These are phyloP conservation scores for Cryptus viduatorius DNA, from an alignment of 2,888 invertebrate species.

Conservation along the genomic window DNA sequence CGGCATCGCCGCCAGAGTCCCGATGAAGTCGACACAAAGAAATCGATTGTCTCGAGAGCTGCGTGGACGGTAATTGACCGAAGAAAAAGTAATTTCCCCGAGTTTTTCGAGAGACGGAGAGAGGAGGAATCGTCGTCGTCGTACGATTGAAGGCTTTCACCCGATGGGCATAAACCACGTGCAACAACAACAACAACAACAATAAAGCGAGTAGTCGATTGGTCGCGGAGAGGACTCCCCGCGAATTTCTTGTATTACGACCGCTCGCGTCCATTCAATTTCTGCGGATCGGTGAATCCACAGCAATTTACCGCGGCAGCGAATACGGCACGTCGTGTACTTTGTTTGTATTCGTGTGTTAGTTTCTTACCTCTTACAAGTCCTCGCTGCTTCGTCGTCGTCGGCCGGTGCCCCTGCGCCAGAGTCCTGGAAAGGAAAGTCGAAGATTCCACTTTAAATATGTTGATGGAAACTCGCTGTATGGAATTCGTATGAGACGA, in stretches of 20 bases:
- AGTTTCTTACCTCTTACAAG: constrained; percentile 85
- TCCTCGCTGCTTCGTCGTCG: constrained; percentile 86
- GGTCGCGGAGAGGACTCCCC: neutral
- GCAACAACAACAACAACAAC: constrained; percentile 22
- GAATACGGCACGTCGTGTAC: neutral
- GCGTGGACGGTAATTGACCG: constrained; percentile 38
- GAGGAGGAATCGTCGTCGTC: constrained; percentile 35
- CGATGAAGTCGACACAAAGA: constrained; percentile 10
- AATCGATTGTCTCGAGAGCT: constrained; percentile 52
- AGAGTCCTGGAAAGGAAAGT: constrained; percentile 85
- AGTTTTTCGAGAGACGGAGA: constrained; percentile 15
- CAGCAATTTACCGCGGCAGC: constrained; percentile 10
- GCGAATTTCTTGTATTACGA: neutral
- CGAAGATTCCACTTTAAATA: constrained; percentile 31
- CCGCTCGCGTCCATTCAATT: constrained; percentile 21
- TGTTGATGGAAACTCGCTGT: neutral
- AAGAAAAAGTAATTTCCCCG: constrained; percentile 59
- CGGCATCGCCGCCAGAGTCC: neutral
- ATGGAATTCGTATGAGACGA: constrained; percentile 10
- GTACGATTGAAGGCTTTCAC: constrained; percentile 50
- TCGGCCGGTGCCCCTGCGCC: constrained; percentile 86
- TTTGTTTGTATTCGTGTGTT: neutral
- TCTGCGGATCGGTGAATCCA: constrained; percentile 45
- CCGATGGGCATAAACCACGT: constrained; percentile 23
- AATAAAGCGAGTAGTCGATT: constrained; percentile 8